Evolutionary conservation across 2,797 vertebrate genomes (phyloP), one percentile per base, ranked within the genome.

Genomic region (Glyptemys insculpta): DNA sequence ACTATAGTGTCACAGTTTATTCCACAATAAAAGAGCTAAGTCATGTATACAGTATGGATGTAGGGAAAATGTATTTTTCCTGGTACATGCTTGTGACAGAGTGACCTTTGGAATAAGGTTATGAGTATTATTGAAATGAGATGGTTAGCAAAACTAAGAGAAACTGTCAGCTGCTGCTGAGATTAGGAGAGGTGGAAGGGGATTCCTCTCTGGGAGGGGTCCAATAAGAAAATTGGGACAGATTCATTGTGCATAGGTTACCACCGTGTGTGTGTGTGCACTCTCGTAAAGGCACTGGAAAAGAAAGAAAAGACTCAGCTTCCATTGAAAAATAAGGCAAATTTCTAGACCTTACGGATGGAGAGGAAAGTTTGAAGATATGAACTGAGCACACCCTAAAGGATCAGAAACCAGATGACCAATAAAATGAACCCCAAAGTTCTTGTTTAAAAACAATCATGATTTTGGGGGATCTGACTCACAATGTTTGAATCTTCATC

Each of bases 51-150:
- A 29, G 18, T 25, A 29, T 41, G 16, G 79, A 81, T 95, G 56
- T 87, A 88, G 81, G 83, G 79, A 27, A 92, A 89, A 72, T 15
- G 62, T 84, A 81, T n/a, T 92, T 87, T 92, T 79, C 34, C 56
- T 88, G 65, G 49, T 79, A 37, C 27, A 5, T 47, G 15, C n/a
- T 90, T 92, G 3, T 72, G 87, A 87, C 62, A 81, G 79, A 68
- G 29, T 89, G 82, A 96, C 87, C 93, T 87, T 2, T 90, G 85
- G 27, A 23, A 57, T 76, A 52, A 91, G 81, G 78, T 93, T 87
- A 91, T 47, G 72, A 25, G 79, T 95, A 49, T 79, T 92, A 84
- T 83, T 90, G 93, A 62, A 92, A 91, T 81, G 52, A 85, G 81
- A 91, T 86, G 62, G 41, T 59, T 79, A 62, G 90, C 49, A 18